Conservation (phyloP, 2,888 invertebrate species). For the Caenorhabditis zanzibari region DNA sequence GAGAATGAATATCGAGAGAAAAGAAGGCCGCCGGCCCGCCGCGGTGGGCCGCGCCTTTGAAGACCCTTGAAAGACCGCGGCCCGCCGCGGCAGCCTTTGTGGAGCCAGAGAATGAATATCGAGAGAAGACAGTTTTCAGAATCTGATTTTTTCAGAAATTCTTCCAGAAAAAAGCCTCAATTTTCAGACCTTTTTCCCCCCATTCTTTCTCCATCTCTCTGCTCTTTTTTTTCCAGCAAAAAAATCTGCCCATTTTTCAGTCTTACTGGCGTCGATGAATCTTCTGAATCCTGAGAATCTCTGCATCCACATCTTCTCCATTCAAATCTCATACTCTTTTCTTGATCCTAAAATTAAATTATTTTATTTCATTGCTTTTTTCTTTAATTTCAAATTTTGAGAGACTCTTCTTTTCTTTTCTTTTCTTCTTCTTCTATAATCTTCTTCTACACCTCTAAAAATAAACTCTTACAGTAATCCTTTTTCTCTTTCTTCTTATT, state of each 20-base stretch:
- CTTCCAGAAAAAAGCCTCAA: not conserved
- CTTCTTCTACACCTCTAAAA: not conserved
- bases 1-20: conserved; percentile 28
- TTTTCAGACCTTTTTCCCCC: not conserved
- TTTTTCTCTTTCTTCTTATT: conserved; percentile 14
- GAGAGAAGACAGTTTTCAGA: conserved; percentile 40
- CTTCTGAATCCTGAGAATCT: too few relatives aligned
- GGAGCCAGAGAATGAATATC: conserved; percentile 8
- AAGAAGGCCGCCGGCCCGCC: too few relatives aligned
- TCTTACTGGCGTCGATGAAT: conserved; percentile 79
- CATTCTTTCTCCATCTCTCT: not conserved
- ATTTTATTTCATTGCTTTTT: not conserved
- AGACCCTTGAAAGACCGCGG: too few relatives aligned
- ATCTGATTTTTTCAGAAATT: not conserved
- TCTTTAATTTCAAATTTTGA: conserved; percentile 1
- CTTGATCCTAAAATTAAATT: not conserved
- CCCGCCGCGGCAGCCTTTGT: too few relatives aligned
- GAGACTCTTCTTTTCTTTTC: not conserved
- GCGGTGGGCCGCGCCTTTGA: too few relatives aligned
- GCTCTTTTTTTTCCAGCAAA: not conserved
- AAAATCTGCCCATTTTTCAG: conserved; percentile 74
- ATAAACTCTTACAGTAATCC: not conserved
- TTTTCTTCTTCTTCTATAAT: not conserved
- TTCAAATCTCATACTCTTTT: not conserved
- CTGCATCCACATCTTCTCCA: conserved; percentile 15